These are phyloP conservation scores for Hemibagrus wyckioides DNA, from an alignment of 2,113 vertebrate genomes.

Conservation along the genomic window DNA sequence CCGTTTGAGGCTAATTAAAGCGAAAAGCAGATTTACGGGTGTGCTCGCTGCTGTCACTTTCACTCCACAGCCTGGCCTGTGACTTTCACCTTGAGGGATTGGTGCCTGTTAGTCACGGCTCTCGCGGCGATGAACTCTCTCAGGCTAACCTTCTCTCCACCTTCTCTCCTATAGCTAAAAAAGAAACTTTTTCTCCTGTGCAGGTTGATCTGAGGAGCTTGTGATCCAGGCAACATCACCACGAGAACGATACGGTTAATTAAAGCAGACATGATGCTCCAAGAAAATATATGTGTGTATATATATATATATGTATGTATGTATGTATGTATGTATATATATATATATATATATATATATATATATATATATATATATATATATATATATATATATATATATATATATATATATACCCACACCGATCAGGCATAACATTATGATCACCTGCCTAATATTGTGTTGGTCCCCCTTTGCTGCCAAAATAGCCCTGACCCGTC, in stretches of 20 bases:
- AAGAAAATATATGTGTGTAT: not conserved
- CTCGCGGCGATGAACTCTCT: slow-evolving; percentile 33
- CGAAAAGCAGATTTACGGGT: slow-evolving; percentile 55
- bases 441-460: too few relatives aligned
- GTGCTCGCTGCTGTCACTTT: slow-evolving; percentile 57
- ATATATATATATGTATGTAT: not conserved
- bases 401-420: too few relatives aligned
- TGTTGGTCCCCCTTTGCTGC: too few relatives aligned
- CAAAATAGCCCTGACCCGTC: too few relatives aligned
- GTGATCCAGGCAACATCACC: slow-evolving; percentile 4
- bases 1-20: slow-evolving; percentile 63
- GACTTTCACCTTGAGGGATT: slow-evolving; percentile 54
- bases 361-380: too few relatives aligned
- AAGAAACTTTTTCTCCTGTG: not conserved
- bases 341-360: too few relatives aligned
- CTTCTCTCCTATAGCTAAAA: not conserved
- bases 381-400: too few relatives aligned
- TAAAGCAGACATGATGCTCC: not conserved
- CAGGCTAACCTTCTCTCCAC: slow-evolving; percentile 24
- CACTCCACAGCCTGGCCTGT: slow-evolving; percentile 27
- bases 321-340: too few relatives aligned
- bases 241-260: not conserved
- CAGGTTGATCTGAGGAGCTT: slow-evolving; percentile 7
- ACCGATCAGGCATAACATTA: too few relatives aligned
- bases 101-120: slow-evolving; percentile 57